Evolutionary conservation across 2,888 invertebrate species (phyloP).

Genomic region (Macrophya annulata): DNA sequence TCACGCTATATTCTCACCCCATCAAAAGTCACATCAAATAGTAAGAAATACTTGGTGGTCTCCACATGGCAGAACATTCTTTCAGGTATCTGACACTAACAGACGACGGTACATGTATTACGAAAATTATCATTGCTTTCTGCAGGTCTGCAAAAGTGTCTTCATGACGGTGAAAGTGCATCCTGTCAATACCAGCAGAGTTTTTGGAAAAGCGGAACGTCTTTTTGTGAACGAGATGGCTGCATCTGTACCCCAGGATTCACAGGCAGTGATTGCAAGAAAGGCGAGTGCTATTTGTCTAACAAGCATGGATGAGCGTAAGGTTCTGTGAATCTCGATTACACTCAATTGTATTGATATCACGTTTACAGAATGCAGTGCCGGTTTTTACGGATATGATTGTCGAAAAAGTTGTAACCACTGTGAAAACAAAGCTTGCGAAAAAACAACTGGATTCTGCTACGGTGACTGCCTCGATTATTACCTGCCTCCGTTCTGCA

Average conservation of each 20-base stretch:
- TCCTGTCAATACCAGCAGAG: background rate
- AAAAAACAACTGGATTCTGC: conserved; percentile 63
- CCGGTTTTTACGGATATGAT: conserved; percentile 66
- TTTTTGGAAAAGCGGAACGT: background rate
- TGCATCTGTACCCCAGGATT: conserved; percentile 67
- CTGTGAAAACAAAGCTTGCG: conserved; percentile 61
- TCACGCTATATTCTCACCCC: too few relatives aligned
- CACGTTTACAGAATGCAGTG: conserved; percentile 62
- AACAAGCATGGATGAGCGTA: conserved; percentile 54
- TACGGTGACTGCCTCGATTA: conserved; percentile 57
- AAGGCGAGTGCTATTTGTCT: conserved; percentile 32
- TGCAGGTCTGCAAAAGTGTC: background rate
- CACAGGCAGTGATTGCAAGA: conserved; percentile 55
- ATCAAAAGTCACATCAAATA: background rate
- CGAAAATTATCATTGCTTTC: background rate
- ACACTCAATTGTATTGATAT: background rate
- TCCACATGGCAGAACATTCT: background rate
- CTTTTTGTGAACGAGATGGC: conserved; percentile 62
- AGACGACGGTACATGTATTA: background rate
- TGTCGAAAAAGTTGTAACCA: conserved; percentile 67
- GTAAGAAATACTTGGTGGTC: background rate
- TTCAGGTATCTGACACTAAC: background rate
- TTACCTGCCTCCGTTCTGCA: conserved; percentile 65
- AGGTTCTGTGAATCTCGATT: background rate
- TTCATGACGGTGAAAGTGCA: background rate